phyloP scores from a whole-genome alignment of 1,140 invertebrate species.

The Zaprionus kolodkinae region DNA sequence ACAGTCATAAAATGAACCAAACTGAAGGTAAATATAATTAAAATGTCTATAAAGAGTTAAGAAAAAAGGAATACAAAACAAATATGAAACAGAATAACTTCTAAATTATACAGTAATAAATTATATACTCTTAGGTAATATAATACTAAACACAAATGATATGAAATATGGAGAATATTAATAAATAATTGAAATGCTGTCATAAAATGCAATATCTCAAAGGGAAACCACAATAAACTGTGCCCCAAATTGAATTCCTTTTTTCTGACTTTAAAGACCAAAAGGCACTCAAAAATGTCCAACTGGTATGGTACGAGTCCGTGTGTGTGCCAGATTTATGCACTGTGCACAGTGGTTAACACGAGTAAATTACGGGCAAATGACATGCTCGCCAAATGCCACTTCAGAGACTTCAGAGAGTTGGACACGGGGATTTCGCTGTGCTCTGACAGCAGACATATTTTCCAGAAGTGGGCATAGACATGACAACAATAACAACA shows the following conservation, averaged over 20 bases:
- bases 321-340: conserved; percentile 59
- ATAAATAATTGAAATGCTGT: too few species aligned
- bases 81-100: too few species aligned
- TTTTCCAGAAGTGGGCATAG: conserved; percentile 78
- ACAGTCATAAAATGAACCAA: too few species aligned
- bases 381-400: conserved; percentile 79
- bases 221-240: not conserved
- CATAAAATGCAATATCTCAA: not conserved
- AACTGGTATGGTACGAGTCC: not conserved
- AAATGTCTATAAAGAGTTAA: too few species aligned
- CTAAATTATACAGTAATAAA: too few species aligned
- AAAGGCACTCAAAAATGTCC: not conserved
- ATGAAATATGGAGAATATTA: too few species aligned
- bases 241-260: not conserved
- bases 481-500: conserved; percentile 77
- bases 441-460: conserved; percentile 74
- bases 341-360: conserved; percentile 27
- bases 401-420: conserved; percentile 38
- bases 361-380: conserved; percentile 78
- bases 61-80: not conserved
- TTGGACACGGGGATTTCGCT: conserved; percentile 1
- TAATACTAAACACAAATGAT: too few species aligned
- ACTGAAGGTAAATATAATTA: too few species aligned
- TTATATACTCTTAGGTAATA: too few species aligned
- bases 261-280: not conserved